These are phyloP conservation scores for Hoplostethus atlanticus DNA, from an alignment of 2,797 vertebrate species.

Conservation along the genomic window DNA sequence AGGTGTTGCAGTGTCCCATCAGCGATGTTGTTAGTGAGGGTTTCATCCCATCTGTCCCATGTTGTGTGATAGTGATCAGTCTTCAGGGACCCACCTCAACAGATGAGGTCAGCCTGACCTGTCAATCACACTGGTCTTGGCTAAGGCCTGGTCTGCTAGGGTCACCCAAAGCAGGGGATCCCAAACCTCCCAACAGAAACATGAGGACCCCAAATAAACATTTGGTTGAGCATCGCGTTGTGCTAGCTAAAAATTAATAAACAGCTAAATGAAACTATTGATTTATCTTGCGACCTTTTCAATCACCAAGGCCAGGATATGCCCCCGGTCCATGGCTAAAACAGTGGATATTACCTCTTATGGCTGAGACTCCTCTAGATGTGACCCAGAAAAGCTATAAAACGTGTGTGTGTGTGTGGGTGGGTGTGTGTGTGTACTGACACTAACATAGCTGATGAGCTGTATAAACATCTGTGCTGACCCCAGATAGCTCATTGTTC, in stretches of 20 bases:
- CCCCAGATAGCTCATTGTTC: constrained; percentile 68
- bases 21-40: constrained; percentile 61
- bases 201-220: constrained; percentile 27
- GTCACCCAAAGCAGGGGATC: constrained; percentile 70
- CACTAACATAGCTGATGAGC: constrained; percentile 73
- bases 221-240: constrained; percentile 18
- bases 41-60: constrained; percentile 72
- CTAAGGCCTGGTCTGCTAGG: constrained; percentile 51
- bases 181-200: constrained; percentile 58
- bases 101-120: constrained; percentile 78
- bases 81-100: constrained; percentile 72
- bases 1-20: constrained; percentile 56
- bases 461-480: constrained; percentile 72
- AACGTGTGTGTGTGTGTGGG: neutral
- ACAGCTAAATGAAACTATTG: constrained; percentile 29
- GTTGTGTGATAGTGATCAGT: constrained; percentile 79
- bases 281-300: constrained; percentile 15
- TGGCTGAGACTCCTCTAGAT: constrained; percentile 17
- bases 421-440: constrained; percentile 34
- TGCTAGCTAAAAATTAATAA: constrained; percentile 36
- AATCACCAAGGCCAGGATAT: neutral
- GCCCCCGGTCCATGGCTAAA: too few relatives aligned
- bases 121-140: constrained; percentile 73
- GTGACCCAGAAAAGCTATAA: neutral
- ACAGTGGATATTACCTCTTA: too few relatives aligned